Percentiles rank a stretch among this genome's conserved stretches.
phyloP scores from a whole-genome alignment of 1,140 invertebrate genomes.

The Zaprionus nigranus region DNA sequence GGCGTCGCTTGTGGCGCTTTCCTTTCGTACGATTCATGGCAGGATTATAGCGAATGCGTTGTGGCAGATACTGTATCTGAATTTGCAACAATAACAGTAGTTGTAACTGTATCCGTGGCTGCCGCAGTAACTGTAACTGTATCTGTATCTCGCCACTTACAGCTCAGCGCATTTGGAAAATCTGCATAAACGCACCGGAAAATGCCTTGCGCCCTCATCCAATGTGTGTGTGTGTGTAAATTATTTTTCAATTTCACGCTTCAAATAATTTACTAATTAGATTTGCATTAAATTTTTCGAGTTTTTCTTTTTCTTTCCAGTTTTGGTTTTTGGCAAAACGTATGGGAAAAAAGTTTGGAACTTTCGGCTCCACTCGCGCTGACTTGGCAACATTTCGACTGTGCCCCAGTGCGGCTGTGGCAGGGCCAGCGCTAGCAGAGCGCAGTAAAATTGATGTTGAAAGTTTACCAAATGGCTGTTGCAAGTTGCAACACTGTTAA shows the following conservation, averaged over 20 bases:
- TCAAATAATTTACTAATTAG: constrained; percentile 84
- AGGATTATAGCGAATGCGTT: constrained; percentile 19
- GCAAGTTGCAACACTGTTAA: constrained; percentile 20
- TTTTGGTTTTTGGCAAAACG: constrained; percentile 45
- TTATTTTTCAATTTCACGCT: constrained; percentile 83
- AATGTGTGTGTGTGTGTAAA: constrained; percentile 29
- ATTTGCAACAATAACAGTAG: constrained; percentile 12
- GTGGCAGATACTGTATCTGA: constrained; percentile 2
- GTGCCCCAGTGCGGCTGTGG: not conserved
- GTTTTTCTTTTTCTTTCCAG: constrained; percentile 11
- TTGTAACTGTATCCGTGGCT: constrained; percentile 17
- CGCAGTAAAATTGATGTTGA: constrained; percentile 22
- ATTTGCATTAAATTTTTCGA: constrained; percentile 79
- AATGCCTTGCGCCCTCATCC: constrained; percentile 10
- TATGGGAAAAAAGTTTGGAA: constrained; percentile 44
- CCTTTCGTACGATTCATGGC: constrained; percentile 32
- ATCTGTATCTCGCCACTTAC: constrained; percentile 67
- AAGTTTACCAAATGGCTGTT: constrained; percentile 24
- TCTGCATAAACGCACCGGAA: constrained; percentile 65
- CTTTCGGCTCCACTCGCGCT: constrained; percentile 53
- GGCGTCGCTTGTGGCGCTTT: constrained; percentile 33
- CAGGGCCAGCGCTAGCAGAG: not conserved
- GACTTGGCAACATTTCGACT: constrained; percentile 60
- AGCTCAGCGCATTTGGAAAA: constrained; percentile 71
- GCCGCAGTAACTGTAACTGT: constrained; percentile 22